Percentiles rank a stretch among this genome's conserved stretches.
Conservation (phyloP, 2,888 invertebrate genomes). For the Halictus quadricinctus region DNA sequence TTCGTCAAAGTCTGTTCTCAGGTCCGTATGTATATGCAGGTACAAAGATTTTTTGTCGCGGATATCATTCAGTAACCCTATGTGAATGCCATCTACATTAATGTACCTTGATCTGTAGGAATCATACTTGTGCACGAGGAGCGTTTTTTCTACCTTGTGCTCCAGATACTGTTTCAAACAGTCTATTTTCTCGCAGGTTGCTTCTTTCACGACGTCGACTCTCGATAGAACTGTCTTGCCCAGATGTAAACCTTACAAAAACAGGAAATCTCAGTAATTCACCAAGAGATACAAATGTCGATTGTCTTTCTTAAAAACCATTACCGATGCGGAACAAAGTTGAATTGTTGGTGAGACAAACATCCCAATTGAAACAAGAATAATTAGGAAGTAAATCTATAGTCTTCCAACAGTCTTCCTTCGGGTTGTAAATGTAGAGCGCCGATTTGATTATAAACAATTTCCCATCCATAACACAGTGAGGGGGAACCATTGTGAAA, state of each 20-base stretch:
- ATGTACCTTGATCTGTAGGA: slow-evolving; percentile 10
- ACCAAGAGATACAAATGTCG: neutral
- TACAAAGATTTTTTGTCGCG: neutral
- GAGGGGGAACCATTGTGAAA: slow-evolving; percentile 71
- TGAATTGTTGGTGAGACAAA: slow-evolving; percentile 9
- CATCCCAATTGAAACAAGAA: neutral
- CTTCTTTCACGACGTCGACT: neutral
- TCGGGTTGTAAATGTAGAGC: slow-evolving; percentile 68
- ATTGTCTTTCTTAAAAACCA: neutral
- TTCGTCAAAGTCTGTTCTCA: neutral
- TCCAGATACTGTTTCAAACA: neutral
- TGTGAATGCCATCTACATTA: neutral
- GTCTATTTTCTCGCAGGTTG: slow-evolving; percentile 13
- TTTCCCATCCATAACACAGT: slow-evolving; percentile 66
- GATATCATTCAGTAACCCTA: slow-evolving; percentile 23
- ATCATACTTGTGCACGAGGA: neutral
- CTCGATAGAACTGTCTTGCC: slow-evolving; percentile 13
- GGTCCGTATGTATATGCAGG: slow-evolving; percentile 21
- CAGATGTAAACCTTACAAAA: neutral
- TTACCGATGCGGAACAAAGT: slow-evolving; percentile 39
- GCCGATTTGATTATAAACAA: slow-evolving; percentile 68
- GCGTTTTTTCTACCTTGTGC: neutral
- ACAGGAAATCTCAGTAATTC: neutral
- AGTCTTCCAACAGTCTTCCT: slow-evolving; percentile 62
- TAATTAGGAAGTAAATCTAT: neutral